Evolutionary conservation across 2,888 invertebrate genomes (phyloP).

Genomic region (Chymomyza caudatula): DNA sequence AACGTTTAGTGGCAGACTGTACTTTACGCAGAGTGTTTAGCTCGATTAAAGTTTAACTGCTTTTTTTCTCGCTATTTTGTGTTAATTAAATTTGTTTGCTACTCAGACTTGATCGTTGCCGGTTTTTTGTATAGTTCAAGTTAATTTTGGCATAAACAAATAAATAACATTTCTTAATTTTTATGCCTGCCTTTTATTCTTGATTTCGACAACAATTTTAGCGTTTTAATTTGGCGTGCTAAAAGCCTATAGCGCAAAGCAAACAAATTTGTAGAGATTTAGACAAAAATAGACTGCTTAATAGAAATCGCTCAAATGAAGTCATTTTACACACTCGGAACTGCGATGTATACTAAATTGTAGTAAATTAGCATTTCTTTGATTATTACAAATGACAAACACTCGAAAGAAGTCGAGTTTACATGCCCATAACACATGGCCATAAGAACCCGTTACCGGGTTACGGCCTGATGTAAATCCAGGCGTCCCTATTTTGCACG

Average conservation of each 20-base stretch:
- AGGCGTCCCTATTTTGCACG: no score
- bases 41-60: background rate
- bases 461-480: no score
- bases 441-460: no score
- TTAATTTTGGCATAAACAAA: constrained; percentile 45
- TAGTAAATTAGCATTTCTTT: no score
- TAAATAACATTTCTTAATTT: constrained; percentile 33
- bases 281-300: background rate
- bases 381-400: no score
- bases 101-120: background rate
- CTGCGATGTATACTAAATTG: no score
- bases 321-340: background rate
- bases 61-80: background rate
- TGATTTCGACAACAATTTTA: background rate
- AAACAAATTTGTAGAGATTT: background rate
- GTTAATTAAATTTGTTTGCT: background rate
- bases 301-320: background rate
- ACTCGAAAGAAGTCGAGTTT: no score
- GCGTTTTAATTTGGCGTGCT: background rate
- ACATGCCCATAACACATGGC: no score
- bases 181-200: background rate
- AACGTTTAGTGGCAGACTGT: no score
- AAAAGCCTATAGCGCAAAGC: background rate
- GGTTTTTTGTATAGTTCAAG: constrained; percentile 20
- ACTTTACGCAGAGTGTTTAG: background rate